Evolutionary conservation across 2,113 vertebrate species (phyloP).

Genomic region (Candoia aspera): DNA sequence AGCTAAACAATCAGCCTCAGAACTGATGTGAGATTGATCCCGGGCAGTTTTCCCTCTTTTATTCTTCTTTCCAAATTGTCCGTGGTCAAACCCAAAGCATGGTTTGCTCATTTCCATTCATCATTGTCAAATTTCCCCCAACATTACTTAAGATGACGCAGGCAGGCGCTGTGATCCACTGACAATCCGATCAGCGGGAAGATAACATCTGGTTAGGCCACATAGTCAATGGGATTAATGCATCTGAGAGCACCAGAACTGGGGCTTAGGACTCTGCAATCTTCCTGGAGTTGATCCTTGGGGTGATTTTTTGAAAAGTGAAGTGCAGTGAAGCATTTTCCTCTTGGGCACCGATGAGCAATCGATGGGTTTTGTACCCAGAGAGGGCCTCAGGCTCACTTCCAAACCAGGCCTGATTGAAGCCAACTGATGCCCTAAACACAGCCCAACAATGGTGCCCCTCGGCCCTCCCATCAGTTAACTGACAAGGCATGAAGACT

Average conservation of each 20-base stretch:
- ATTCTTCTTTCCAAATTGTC: background rate
- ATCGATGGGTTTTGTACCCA: too few species aligned
- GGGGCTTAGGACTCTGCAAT: background rate
- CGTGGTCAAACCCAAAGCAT: background rate
- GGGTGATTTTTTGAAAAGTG: background rate
- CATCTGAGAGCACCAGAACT: background rate
- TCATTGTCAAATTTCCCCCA: background rate
- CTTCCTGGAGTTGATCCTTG: background rate
- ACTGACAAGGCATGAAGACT: background rate
- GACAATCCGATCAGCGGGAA: background rate
- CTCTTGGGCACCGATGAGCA: background rate
- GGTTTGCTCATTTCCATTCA: background rate
- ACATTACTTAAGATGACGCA: background rate
- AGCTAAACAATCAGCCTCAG: background rate
- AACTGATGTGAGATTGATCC: background rate
- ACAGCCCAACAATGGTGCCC: background rate
- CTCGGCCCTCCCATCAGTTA: background rate
- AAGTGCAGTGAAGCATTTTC: too few species aligned
- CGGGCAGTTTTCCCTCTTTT: background rate
- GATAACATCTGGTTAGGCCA: background rate
- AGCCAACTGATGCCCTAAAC: background rate
- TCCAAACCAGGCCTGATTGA: background rate
- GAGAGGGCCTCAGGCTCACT: too few species aligned
- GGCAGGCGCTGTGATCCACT: background rate
- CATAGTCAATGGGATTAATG: background rate